Evolutionary conservation across 2,797 vertebrate species (phyloP), one percentile per base, ranked within the genome.

Genomic region (Lepidocolaptes lacrymiger): DNA sequence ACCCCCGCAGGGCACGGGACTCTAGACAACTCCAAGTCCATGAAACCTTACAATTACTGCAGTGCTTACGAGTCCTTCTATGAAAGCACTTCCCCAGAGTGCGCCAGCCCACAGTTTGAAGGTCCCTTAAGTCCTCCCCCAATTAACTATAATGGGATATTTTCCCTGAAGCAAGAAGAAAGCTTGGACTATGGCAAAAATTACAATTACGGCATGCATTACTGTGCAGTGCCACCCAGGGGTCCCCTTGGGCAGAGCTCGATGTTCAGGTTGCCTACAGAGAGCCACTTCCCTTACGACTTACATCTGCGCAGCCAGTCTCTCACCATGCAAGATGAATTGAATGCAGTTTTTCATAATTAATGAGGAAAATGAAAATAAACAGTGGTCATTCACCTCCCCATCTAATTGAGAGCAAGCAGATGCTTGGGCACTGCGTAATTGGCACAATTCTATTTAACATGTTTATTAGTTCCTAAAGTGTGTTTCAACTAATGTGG

Each of bases 71-170:
- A 99, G 97, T 98, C 99, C 90, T 99, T 99, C 98, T 99, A 99
- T 96, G 99, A 99, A 98, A 99, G 99, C 97, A 97, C 98, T 83
- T 99, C 99, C 97, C 99, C 99, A 1, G 99, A 99, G 98, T 98
- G 98, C 44, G 98, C 98, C 94, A 99, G 99, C 94, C 99, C 99
- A 86, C 99, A 99, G 96, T 99, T 99, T 93, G 99, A 99, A 97
- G 98, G 99, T 97, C 99, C 99, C 97, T 98, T 99, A 97, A 99
- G 99, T 96, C 99, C 99, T 92, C 99, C 99, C 62, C 98, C 99
- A 89, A 99, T 99, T 98, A 99, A 99, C 98, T 99, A 99, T 97
- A 99, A 99, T 98, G 99, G 99, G 97, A 99, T 99, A 98, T 99
- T 99, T 98, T 99, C 99, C 97, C 98, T 99, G 91, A 99, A 99